These are phyloP conservation scores for Chloroceryle amazona DNA, from an alignment of 2,797 vertebrate species.

Conservation along the genomic window DNA sequence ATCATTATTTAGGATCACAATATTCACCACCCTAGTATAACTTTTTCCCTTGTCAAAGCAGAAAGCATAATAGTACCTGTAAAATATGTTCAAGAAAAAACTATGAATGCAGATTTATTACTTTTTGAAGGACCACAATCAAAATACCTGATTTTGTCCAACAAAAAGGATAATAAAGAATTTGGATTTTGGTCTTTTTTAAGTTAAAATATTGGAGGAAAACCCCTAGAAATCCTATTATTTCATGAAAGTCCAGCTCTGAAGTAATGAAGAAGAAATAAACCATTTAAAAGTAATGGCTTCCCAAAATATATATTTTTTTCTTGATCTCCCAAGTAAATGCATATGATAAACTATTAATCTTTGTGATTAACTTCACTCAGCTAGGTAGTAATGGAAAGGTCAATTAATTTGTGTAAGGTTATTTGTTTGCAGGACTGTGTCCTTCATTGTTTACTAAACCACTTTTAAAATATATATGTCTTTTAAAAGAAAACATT, in stretches of 20 bases:
- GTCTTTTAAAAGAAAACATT: not conserved
- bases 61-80: not conserved
- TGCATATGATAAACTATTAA: not conserved
- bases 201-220: not conserved
- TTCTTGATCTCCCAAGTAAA: slow-evolving; percentile 12
- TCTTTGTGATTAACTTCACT: slow-evolving; percentile 3
- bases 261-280: not conserved
- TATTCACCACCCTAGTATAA: not conserved
- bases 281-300: not conserved
- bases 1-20: not conserved
- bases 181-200: not conserved
- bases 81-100: not conserved
- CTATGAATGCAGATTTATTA: not conserved
- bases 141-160: not conserved
- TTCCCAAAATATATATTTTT: not conserved
- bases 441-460: not conserved
- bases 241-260: not conserved
- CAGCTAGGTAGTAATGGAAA: not conserved
- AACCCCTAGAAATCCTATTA: not conserved
- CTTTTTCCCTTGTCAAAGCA: not conserved
- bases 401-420: not conserved
- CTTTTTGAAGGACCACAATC: not conserved
- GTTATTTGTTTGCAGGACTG: not conserved
- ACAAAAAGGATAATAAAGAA: not conserved
- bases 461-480: not conserved